Evolutionary conservation across 2,888 invertebrate species (phyloP), one percentile per base, ranked within the genome.

Genomic region (Ectropis crepuscularia): DNA sequence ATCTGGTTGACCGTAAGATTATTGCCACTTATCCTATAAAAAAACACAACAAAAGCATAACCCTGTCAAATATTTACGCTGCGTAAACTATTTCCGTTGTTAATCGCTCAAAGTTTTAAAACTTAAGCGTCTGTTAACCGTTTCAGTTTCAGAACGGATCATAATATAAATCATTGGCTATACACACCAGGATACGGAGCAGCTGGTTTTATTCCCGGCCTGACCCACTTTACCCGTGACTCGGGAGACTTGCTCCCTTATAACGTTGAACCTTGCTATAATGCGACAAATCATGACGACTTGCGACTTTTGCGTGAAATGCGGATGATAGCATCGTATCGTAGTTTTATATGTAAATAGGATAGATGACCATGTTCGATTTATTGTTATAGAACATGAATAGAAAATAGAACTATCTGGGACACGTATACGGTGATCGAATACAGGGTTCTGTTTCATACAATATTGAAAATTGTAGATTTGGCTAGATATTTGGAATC

Each of bases 151-250:
- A 57, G 65, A 41, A 65, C 68, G 60, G 67, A 73, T 71, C 63
- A 74, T 76, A 75, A 69, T 75, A 77, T 79, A 80, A 79, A 81
- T 79, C 76, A 78, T 79, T 74, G 73, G 69, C 65, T 70, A 71
- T 78, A 73, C 68, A 74, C 71, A 67, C 65, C 63, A 71, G 75
- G 73, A 72, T 69, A 67, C 73, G 58, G 53, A 67, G 65, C 64
- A 64, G 59, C 63, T 69, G 64, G 69, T 77, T 80, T 80, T 81
- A 78, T 77, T 72, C 74, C 67, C 66, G 68, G 61, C 66, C 68
- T 81, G 81, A 80, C 81, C 75, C 61, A 80, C 57, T 76, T 79
- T 76, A 55, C 61, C 36, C 55, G 37, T 5, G 43, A 41, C 57
- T 65, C 39, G 37, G 5, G 43, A 39, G 11, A 53, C 6, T 53